Percentiles rank a stretch among this genome's conserved stretches.
Evolutionary conservation across 1,140 invertebrate species (phyloP).

Genomic region (Samia ricini): DNA sequence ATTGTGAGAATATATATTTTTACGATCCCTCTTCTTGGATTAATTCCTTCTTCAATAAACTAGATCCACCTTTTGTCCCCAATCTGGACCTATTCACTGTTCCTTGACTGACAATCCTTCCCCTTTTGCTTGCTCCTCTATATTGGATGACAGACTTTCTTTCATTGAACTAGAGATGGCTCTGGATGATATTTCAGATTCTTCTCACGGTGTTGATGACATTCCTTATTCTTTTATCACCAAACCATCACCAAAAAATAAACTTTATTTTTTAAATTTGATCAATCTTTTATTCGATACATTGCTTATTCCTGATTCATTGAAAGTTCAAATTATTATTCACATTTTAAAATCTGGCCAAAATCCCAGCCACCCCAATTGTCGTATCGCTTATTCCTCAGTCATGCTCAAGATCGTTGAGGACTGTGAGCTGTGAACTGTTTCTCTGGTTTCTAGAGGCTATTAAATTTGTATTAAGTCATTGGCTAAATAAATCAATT

Average conservation of each 20-base stretch:
- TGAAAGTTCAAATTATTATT: constrained; percentile 34
- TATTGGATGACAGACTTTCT: constrained; percentile 11
- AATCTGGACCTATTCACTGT: background rate
- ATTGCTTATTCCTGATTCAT: constrained; percentile 17
- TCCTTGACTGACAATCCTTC: no score
- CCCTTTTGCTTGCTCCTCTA: background rate
- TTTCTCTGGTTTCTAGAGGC: no score
- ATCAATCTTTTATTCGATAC: constrained; percentile 19
- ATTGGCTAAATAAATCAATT: no score
- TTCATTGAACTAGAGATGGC: no score
- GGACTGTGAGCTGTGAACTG: no score
- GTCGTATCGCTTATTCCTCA: constrained; percentile 31
- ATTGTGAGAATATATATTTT: background rate
- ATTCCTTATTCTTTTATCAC: constrained; percentile 20
- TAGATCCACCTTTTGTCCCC: constrained; percentile 27
- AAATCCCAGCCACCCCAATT: constrained; percentile 17
- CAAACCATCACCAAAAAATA: background rate
- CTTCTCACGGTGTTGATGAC: constrained; percentile 20
- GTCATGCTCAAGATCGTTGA: constrained; percentile 23
- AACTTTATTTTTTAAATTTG: constrained; percentile 15
- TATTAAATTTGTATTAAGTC: no score
- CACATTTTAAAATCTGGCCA: constrained; percentile 33
- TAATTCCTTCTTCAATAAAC: constrained; percentile 20
- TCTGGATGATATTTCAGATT: constrained; percentile 13
- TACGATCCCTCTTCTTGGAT: constrained; percentile 13